phyloP scores from a whole-genome alignment of 2,797 vertebrate genomes.

The Cichlasoma orientale region DNA sequence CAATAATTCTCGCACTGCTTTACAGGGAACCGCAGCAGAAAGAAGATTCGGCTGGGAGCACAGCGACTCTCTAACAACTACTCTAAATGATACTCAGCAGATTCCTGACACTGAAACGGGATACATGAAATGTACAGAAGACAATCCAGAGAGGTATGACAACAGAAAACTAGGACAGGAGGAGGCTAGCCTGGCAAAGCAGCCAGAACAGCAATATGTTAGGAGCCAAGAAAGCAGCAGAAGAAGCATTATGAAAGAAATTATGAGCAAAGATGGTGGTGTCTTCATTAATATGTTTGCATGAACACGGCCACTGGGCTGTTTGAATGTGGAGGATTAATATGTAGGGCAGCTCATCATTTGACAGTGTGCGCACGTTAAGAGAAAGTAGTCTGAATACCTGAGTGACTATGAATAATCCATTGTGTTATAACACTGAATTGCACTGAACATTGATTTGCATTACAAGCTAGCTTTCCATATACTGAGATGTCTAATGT shows the following conservation, averaged over 20 bases:
- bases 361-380: neutral
- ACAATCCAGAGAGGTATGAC: neutral
- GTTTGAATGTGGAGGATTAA: conserved; percentile 4
- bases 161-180: conserved; percentile 8
- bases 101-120: conserved; percentile 6
- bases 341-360: neutral
- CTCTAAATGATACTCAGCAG: conserved; percentile 18
- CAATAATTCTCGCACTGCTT: neutral
- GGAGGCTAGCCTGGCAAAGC: conserved; percentile 16
- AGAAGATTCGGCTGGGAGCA: conserved; percentile 9
- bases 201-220: neutral
- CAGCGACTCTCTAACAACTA: conserved; percentile 7
- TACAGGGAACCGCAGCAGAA: conserved; percentile 1
- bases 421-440: neutral
- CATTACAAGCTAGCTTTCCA: neutral
- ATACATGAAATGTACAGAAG: conserved; percentile 12
- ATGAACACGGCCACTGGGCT: neutral
- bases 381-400: neutral
- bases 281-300: neutral
- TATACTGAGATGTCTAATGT: neutral
- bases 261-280: neutral
- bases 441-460: neutral
- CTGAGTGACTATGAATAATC: neutral
- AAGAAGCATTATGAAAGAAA: conserved; percentile 10
- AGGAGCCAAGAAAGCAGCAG: conserved; percentile 14